A percentile compares a stretch with the other conserved stretches of the same genome.
Evolutionary conservation across 2,113 vertebrate species (phyloP).

Genomic region (Myotis davidii): DNA sequence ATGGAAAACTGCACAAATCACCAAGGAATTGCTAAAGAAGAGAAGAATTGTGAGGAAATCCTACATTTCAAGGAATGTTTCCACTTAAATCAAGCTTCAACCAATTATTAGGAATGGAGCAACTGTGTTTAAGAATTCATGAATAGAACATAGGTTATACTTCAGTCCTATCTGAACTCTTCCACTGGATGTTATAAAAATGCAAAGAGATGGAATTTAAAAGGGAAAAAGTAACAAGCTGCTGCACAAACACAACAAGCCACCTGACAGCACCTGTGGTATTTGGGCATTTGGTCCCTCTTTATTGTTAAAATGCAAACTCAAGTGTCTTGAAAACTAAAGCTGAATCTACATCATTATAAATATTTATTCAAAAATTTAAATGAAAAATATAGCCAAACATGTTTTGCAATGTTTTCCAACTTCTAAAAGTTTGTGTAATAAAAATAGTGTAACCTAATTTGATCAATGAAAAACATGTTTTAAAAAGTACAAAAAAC

Average conservation of each 20-base stretch:
- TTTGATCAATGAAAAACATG: neutral
- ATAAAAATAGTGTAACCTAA: neutral
- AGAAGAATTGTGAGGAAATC: neutral
- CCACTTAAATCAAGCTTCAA: constrained; percentile 29
- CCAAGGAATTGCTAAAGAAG: neutral
- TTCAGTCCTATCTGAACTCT: neutral
- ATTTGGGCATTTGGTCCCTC: neutral
- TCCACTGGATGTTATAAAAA: neutral
- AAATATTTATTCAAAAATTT: neutral
- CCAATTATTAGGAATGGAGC: neutral
- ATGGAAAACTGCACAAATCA: neutral
- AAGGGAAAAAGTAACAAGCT: neutral
- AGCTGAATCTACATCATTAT: neutral
- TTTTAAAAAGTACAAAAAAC: neutral
- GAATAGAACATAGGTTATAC: neutral
- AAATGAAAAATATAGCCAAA: neutral
- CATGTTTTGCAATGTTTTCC: neutral
- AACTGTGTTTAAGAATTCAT: neutral
- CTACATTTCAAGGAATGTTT: neutral
- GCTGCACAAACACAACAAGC: neutral
- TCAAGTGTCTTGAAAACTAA: neutral
- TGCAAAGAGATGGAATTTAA: neutral
- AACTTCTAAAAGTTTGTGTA: neutral
- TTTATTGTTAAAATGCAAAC: neutral
- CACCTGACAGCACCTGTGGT: neutral